phyloP scores from a whole-genome alignment of 1,140 invertebrate species.

The Maconellicoccus hirsutus region DNA sequence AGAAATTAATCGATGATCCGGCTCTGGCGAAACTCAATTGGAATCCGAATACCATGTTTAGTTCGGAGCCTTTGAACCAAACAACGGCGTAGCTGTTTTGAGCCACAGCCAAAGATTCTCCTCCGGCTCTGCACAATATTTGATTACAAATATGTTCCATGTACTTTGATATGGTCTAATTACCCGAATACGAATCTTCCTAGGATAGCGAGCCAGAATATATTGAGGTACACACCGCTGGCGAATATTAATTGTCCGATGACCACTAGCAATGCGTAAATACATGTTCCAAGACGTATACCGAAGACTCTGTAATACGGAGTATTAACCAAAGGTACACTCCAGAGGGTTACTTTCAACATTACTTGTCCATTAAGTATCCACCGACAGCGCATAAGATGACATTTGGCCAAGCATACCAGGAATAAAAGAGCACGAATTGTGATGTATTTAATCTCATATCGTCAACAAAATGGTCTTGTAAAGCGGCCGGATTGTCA shows the following conservation, averaged over 20 bases:
- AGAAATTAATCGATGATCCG: slow-evolving; percentile 89
- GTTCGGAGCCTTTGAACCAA: slow-evolving; percentile 95
- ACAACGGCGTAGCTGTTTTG: slow-evolving; percentile 94
- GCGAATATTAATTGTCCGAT: slow-evolving; percentile 83
- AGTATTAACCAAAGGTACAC: too few relatives aligned
- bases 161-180: slow-evolving; percentile 30
- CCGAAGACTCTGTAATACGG: slow-evolving; percentile 78
- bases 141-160: not conserved
- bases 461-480: slow-evolving; percentile 74
- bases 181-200: slow-evolving; percentile 94
- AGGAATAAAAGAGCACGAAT: slow-evolving; percentile 81
- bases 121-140: slow-evolving; percentile 60
- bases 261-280: slow-evolving; percentile 74
- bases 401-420: slow-evolving; percentile 98
- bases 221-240: slow-evolving; percentile 62
- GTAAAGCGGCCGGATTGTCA: slow-evolving; percentile 87
- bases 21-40: slow-evolving; percentile 85
- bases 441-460: slow-evolving; percentile 65
- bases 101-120: slow-evolving; percentile 90
- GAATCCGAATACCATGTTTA: slow-evolving; percentile 95
- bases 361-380: slow-evolving; percentile 77
- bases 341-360: too few relatives aligned
- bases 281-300: slow-evolving; percentile 78
- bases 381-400: slow-evolving; percentile 91
- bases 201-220: slow-evolving; percentile 83